These are phyloP conservation scores for Lamellibrachia luymesi DNA, from an alignment of 1,140 invertebrate species.

Conservation along the genomic window DNA sequence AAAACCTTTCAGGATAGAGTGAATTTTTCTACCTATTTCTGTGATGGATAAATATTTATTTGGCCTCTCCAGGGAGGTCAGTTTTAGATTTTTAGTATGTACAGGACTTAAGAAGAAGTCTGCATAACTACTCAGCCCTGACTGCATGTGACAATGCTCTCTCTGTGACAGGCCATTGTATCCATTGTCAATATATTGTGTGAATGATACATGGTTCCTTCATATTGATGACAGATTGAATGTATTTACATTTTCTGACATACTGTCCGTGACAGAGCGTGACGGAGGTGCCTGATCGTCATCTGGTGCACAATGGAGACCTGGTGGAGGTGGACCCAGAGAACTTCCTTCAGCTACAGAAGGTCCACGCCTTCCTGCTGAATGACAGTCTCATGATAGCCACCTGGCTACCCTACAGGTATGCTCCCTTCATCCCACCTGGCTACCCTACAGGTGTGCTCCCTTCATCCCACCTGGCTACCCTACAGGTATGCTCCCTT, in stretches of 20 bases:
- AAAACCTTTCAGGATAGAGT: no score
- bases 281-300: constrained; percentile 71
- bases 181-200: no score
- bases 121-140: no score
- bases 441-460: neutral
- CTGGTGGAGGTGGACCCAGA: constrained; percentile 84
- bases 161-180: no score
- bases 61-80: no score
- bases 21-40: no score
- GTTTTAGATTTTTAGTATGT: no score
- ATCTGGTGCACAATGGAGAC: constrained; percentile 84
- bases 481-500: neutral
- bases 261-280: constrained; percentile 61
- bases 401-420: constrained; percentile 71
- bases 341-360: constrained; percentile 80
- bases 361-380: constrained; percentile 89
- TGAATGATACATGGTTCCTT: neutral
- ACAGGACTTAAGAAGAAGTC: no score
- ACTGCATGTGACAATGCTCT: no score
- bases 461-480: neutral
- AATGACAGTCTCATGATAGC: constrained; percentile 81
- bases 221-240: neutral
- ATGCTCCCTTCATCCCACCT: constrained; percentile 12
- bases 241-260: neutral
- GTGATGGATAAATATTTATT: no score